Percentiles rank a stretch among this genome's conserved stretches.
These are phyloP conservation scores for Teleogryllus oceanicus DNA, from an alignment of 2,888 invertebrate species.

Conservation along the genomic window DNA sequence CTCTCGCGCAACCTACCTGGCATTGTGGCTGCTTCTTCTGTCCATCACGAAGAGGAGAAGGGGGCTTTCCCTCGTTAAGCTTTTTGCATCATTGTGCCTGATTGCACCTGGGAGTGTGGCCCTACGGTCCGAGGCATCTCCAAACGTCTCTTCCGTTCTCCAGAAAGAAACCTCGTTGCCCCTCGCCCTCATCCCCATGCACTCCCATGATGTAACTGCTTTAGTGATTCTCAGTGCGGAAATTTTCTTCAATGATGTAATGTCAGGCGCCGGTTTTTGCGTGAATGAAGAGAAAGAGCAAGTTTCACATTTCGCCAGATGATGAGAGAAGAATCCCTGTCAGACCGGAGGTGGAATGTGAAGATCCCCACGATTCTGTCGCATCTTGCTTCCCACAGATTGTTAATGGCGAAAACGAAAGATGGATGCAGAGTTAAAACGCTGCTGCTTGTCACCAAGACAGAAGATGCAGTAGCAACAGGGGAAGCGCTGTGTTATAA, in stretches of 20 bases:
- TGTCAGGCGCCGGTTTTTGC: not conserved
- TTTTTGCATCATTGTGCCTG: not conserved
- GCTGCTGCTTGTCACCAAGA: too few species aligned
- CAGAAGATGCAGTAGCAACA: too few species aligned
- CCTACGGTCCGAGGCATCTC: not conserved
- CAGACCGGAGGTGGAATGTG: not conserved
- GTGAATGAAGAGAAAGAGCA: not conserved
- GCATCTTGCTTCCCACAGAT: not conserved
- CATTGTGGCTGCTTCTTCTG: not conserved
- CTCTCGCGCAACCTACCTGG: not conserved
- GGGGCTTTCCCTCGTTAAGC: not conserved
- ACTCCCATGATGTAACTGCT: conserved; percentile 11
- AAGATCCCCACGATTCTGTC: not conserved
- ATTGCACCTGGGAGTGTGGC: not conserved
- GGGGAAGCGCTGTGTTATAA: too few species aligned
- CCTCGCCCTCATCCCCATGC: too few species aligned
- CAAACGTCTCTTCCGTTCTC: conserved; percentile 18
- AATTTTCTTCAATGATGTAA: conserved; percentile 9
- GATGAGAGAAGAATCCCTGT: not conserved
- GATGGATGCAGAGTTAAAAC: too few species aligned
- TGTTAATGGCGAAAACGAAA: not conserved
- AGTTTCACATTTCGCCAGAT: conserved; percentile 4
- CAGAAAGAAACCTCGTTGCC: too few species aligned
- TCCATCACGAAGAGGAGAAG: too few species aligned
- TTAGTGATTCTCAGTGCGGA: not conserved